Evolutionary conservation across 1,140 invertebrate species (phyloP).

Genomic region (Ooceraea biroi): DNA sequence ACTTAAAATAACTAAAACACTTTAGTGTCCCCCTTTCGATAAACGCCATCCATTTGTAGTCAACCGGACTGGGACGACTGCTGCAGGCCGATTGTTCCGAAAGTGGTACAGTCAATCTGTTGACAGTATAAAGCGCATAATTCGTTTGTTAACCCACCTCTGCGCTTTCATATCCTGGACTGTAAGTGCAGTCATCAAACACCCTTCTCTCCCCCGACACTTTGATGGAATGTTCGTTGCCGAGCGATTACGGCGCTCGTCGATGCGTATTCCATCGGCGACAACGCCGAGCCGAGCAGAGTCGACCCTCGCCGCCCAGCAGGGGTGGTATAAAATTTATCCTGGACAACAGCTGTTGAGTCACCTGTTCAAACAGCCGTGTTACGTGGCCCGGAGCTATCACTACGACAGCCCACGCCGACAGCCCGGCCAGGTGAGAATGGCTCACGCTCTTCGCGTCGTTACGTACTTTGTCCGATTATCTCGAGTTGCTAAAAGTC

Average conservation of each 20-base stretch:
- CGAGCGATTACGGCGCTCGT: constrained; percentile 60
- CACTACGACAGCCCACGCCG: constrained; percentile 37
- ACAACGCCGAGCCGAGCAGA: constrained; percentile 8
- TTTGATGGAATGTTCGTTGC: constrained; percentile 57
- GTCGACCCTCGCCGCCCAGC: constrained; percentile 34
- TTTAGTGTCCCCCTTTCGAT: background rate
- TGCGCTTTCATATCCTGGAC: constrained; percentile 10
- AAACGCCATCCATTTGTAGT: constrained; percentile 1
- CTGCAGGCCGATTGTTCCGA: constrained; percentile 29
- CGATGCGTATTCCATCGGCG: constrained; percentile 36
- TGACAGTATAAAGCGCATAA: constrained; percentile 35
- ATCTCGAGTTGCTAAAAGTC: constrained; percentile 54
- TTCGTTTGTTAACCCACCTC: constrained; percentile 34
- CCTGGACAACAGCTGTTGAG: constrained; percentile 71
- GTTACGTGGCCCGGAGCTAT: constrained; percentile 66
- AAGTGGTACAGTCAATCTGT: constrained; percentile 36
- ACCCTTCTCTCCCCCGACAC: background rate
- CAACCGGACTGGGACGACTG: background rate
- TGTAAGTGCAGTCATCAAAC: constrained; percentile 51
- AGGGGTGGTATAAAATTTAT: constrained; percentile 71
- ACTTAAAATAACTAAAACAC: constrained; percentile 3
- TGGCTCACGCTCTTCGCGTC: constrained; percentile 33
- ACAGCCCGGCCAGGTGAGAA: constrained; percentile 67
- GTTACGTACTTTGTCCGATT: constrained; percentile 35
- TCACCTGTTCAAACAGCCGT: constrained; percentile 75